Conservation (phyloP, 1,140 invertebrate genomes). For the Diuraphis noxia region DNA sequence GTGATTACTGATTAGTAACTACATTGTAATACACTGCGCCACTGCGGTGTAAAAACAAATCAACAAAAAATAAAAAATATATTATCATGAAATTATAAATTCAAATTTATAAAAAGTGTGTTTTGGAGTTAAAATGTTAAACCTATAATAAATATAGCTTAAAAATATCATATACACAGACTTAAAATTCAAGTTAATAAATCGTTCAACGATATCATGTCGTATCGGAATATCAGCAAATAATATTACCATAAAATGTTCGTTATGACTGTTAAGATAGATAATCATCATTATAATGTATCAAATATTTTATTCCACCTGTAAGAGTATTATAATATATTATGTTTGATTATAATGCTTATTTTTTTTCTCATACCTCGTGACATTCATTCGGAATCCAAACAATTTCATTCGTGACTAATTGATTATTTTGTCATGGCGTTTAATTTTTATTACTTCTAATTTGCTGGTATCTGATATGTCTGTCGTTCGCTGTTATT, state of each 20-base stretch:
- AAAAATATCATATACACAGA: not conserved
- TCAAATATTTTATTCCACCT: not conserved
- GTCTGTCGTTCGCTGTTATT: not conserved
- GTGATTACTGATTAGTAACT: not conserved
- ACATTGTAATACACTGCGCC: too few relatives aligned
- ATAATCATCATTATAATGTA: constrained; percentile 27
- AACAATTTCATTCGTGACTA: not conserved
- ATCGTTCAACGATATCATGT: not conserved
- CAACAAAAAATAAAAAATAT: not conserved
- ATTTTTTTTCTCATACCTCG: not conserved
- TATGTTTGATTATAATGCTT: not conserved
- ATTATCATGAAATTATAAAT: not conserved
- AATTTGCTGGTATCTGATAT: not conserved
- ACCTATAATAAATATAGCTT: not conserved
- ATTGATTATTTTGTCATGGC: not conserved
- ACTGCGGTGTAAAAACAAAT: not conserved
- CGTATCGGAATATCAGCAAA: constrained; percentile 6
- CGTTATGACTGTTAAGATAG: not conserved
- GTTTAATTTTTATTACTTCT: constrained; percentile 13
- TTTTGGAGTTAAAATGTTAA: not conserved
- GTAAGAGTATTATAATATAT: not conserved
- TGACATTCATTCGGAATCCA: not conserved
- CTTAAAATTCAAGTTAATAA: constrained; percentile 5
- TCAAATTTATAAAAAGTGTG: not conserved
- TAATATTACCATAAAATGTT: not conserved